phyloP scores from a whole-genome alignment of 2,888 invertebrate genomes.

The Glyphotaelius pellucidus region DNA sequence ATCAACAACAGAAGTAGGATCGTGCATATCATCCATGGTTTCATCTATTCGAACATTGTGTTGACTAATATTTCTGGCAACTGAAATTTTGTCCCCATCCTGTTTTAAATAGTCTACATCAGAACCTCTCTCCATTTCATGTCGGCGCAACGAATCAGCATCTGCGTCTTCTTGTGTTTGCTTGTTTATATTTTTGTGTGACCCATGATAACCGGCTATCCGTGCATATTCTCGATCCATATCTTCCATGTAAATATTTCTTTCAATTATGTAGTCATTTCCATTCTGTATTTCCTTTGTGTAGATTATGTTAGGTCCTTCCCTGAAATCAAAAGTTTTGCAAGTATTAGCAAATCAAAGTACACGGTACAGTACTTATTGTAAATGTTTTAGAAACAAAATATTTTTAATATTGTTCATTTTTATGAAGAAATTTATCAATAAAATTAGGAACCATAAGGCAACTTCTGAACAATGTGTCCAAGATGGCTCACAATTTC shows the following conservation, averaged over 20 bases:
- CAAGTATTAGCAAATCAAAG: background rate
- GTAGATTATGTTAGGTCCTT: slow-evolving; percentile 78
- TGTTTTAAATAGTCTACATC: slow-evolving; percentile 78
- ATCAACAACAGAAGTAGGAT: slow-evolving; percentile 71
- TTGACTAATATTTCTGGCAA: slow-evolving; percentile 63
- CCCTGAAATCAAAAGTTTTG: slow-evolving; percentile 70
- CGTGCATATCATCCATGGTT: slow-evolving; percentile 71
- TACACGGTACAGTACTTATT: background rate
- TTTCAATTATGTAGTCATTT: slow-evolving; percentile 74
- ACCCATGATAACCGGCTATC: slow-evolving; percentile 75
- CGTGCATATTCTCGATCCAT: slow-evolving; percentile 78
- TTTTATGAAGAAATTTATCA: background rate
- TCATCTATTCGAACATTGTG: slow-evolving; percentile 69
- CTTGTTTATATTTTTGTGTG: slow-evolving; percentile 69
- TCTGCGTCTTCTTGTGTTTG: slow-evolving; percentile 78
- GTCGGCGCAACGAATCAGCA: slow-evolving; percentile 84
- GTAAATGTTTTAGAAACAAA: background rate
- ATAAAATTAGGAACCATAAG: background rate
- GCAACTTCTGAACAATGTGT: background rate
- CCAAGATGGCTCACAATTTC: background rate
- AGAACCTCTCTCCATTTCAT: slow-evolving; percentile 87
- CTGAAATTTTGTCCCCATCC: slow-evolving; percentile 70
- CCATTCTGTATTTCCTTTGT: slow-evolving; percentile 78
- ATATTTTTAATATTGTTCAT: background rate
- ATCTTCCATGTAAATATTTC: slow-evolving; percentile 79